Percentiles rank a stretch among this genome's conserved stretches.
phyloP scores from a whole-genome alignment of 2,797 vertebrate species.

The Lophius americanus region DNA sequence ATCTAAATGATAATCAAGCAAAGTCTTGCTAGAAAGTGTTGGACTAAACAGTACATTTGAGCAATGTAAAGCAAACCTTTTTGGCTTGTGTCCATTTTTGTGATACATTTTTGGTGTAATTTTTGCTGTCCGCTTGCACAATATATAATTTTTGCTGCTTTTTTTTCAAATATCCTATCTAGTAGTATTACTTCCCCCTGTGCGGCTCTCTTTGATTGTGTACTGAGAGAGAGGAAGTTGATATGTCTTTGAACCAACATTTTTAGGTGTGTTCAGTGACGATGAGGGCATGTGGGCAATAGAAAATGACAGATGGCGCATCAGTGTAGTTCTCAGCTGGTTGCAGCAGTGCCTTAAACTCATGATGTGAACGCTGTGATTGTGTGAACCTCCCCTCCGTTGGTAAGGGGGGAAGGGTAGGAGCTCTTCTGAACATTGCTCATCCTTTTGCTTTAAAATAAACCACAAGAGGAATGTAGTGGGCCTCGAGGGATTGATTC shows the following conservation, averaged over 20 bases:
- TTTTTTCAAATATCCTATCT: not conserved
- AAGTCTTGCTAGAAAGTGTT: no score
- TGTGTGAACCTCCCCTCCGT: conserved; percentile 57
- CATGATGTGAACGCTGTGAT: conserved; percentile 45
- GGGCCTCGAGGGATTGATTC: conserved; percentile 58
- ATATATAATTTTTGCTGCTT: conserved; percentile 5
- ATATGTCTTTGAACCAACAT: not conserved
- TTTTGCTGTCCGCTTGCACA: not conserved
- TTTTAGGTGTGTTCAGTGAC: conserved; percentile 1
- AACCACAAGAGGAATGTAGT: conserved; percentile 76
- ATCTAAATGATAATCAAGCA: no score
- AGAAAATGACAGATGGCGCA: conserved; percentile 24
- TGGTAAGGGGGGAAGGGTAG: conserved; percentile 54
- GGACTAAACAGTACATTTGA: conserved; percentile 5
- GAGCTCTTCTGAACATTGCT: conserved; percentile 54
- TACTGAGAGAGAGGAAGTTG: not conserved
- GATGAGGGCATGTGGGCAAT: conserved; percentile 9
- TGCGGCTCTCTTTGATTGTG: not conserved
- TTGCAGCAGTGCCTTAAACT: conserved; percentile 31
- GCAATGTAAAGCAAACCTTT: conserved; percentile 29
- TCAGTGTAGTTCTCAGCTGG: conserved; percentile 52
- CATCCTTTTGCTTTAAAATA: conserved; percentile 80
- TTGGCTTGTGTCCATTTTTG: conserved; percentile 11
- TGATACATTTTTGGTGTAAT: conserved; percentile 13
- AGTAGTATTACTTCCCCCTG: not conserved